These are phyloP conservation scores for Squalus acanthias DNA, from an alignment of 2,797 vertebrate species.

Conservation along the genomic window DNA sequence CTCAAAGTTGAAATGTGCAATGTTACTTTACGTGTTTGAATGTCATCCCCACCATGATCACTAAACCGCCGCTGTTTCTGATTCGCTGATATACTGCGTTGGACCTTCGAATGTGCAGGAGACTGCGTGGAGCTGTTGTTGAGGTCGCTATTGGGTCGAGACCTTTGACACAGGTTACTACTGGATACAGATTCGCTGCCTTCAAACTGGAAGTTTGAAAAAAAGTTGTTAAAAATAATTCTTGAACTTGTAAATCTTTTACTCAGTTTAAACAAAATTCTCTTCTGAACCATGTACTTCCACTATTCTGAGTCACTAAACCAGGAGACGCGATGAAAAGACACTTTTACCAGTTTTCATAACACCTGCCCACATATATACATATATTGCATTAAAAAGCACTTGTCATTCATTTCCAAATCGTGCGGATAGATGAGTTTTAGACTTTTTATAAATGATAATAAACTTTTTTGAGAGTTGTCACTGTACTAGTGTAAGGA, in stretches of 20 bases:
- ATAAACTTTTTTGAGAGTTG: neutral
- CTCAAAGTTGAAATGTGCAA: conserved; percentile 55
- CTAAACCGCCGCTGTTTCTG: conserved; percentile 81
- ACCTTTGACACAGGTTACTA: conserved; percentile 79
- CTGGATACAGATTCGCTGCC: conserved; percentile 82
- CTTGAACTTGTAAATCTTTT: neutral
- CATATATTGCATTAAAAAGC: neutral
- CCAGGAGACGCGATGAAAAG: neutral
- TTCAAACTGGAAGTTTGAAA: conserved; percentile 72
- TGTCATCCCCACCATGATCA: conserved; percentile 73
- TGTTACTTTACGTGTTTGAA: conserved; percentile 63
- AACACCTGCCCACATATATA: neutral
- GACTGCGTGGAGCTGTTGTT: conserved; percentile 93
- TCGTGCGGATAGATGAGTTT: neutral
- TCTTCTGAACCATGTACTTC: neutral
- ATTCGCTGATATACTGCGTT: conserved; percentile 90
- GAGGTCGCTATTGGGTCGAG: conserved; percentile 89
- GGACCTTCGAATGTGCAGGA: conserved; percentile 95
- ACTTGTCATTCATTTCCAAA: neutral
- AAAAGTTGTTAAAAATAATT: neutral
- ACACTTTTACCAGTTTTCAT: neutral
- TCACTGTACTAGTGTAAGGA: too few relatives aligned
- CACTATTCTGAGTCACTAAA: neutral
- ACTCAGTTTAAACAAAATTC: neutral
- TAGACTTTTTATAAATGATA: neutral